Evolutionary conservation across 2,113 vertebrate species (phyloP), one percentile per base, ranked within the genome.

Genomic region (Myotis brandtii): DNA sequence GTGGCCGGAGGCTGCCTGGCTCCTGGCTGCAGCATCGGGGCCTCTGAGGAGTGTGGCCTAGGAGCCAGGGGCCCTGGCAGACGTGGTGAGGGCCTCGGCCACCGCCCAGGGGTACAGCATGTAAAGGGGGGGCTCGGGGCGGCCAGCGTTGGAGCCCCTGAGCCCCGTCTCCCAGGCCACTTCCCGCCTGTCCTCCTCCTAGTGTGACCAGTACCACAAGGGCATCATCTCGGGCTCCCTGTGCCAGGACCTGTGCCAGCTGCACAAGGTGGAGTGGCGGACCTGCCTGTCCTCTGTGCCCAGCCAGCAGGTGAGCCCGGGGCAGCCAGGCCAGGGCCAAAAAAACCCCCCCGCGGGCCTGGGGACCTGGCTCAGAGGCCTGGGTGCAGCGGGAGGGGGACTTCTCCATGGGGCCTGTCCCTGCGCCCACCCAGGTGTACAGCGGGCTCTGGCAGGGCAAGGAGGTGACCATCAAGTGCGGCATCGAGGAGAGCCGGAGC

Each of bases 181-280:
- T 30, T 12, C 32, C 59, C 7, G 20, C 2, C 0, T 83, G 69
- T 94, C 89, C 73, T 93, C 80, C 86, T 92, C 82, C 91, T 18
- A 99, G 99, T 99, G 99, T 13, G 99, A 99, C 96, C 99, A 99
- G 98, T 99, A 99, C 97, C 99, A 97, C 93, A 99, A 99, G 85
- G 99, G 99, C 6, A 99, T 99, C 32, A 99, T 99, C 97, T 99
- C 99, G 0, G 99, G 99, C 90, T 99, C 99, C 0, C 98, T 99
- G 0, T 99, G 99, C 97, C 99, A 99, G 91, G 99, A 99, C 43
- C 97, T 99, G 96, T 99, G 99, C 43, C 99, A 99, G 62, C 98
- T 99, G 92, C 99, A 95, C 82, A 98, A 97, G 4, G 98, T 99
- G 92, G 98, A 98, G 56, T 98, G 99, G 97, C 98, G 99, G 97